phyloP scores from a whole-genome alignment of 2,113 vertebrate genomes.

The Chitala chitala region DNA sequence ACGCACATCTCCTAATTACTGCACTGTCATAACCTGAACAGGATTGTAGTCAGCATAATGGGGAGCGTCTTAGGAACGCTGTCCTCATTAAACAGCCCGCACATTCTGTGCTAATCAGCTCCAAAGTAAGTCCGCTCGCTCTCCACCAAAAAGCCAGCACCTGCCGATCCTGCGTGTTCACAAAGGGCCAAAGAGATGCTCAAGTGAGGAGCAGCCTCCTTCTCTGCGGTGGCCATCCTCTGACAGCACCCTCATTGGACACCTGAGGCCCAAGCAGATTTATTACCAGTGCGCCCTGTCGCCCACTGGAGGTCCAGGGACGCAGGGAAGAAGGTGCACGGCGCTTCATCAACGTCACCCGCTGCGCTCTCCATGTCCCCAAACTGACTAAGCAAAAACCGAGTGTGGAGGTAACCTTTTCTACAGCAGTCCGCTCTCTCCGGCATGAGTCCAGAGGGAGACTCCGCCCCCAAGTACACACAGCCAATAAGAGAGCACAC shows the following conservation, averaged over 20 bases:
- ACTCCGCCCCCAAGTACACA: too few species aligned
- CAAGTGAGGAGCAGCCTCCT: too few species aligned
- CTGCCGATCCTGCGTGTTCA: constrained; percentile 19
- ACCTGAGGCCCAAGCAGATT: constrained; percentile 36
- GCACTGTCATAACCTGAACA: constrained; percentile 36
- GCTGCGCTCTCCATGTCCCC: not conserved
- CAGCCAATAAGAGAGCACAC: too few species aligned
- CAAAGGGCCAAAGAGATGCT: constrained; percentile 27
- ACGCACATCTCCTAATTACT: constrained; percentile 38
- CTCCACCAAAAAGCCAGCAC: constrained; percentile 18
- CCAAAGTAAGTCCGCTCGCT: constrained; percentile 6
- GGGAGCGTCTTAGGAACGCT: constrained; percentile 24
- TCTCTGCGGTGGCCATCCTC: not conserved
- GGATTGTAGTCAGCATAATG: constrained; percentile 38
- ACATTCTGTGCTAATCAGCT: constrained; percentile 31
- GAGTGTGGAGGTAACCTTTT: not conserved
- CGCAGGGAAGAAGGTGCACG: not conserved
- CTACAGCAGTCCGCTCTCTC: not conserved
- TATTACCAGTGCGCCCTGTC: constrained; percentile 21
- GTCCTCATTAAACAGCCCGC: constrained; percentile 35
- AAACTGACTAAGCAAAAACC: constrained; percentile 14
- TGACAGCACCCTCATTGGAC: constrained; percentile 33
- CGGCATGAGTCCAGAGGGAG: too few species aligned
- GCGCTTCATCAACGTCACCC: constrained; percentile 15
- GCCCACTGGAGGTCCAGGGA: not conserved